phyloP scores from a whole-genome alignment of 2,113 vertebrate genomes.

The Aplodontia rufa region DNA sequence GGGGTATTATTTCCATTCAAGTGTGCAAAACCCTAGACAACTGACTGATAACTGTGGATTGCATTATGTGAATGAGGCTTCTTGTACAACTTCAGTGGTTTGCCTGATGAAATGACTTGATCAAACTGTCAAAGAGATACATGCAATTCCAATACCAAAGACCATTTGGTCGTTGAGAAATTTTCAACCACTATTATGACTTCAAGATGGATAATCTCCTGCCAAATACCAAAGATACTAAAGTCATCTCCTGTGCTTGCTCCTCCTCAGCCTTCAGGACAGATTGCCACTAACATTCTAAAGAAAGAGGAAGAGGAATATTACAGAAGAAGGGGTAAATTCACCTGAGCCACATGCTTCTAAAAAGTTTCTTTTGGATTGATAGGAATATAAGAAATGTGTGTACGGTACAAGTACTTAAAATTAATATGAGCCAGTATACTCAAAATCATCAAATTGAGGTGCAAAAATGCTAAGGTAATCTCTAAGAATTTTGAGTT shows the following conservation, averaged over 20 bases:
- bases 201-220: background rate
- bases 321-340: background rate
- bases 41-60: background rate
- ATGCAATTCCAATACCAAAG: background rate
- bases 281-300: background rate
- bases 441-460: background rate
- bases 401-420: background rate
- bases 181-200: slow-evolving; percentile 24
- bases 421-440: background rate
- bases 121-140: background rate
- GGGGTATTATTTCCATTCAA: slow-evolving; percentile 60
- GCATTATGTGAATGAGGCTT: background rate
- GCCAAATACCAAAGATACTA: background rate
- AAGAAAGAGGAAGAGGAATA: background rate
- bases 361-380: background rate
- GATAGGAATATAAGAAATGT: background rate
- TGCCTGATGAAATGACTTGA: slow-evolving; percentile 52
- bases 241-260: background rate
- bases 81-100: background rate
- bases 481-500: background rate
- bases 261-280: background rate
- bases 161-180: background rate
- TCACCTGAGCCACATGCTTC: background rate
- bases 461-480: background rate
- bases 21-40: slow-evolving; percentile 16